phyloP scores from a whole-genome alignment of 2,797 vertebrate species.

The Poeciliopsis turneri region DNA sequence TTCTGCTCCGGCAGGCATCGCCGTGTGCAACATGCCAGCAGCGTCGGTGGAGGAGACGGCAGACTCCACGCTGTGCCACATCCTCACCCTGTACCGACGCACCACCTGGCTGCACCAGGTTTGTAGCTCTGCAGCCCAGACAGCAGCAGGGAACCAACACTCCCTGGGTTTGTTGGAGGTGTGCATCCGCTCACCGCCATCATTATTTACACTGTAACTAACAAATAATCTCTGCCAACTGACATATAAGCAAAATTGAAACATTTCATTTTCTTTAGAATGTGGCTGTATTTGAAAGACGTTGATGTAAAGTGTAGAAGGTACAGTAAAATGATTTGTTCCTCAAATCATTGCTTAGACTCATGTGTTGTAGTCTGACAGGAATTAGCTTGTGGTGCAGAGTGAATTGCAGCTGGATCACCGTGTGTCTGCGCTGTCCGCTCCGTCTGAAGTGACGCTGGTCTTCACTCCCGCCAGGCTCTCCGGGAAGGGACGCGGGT shows the following conservation, averaged over 20 bases:
- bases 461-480: conserved; percentile 80
- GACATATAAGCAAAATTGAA: conserved; percentile 52
- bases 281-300: conserved; percentile 65
- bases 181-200: conserved; percentile 11
- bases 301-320: conserved; percentile 64
- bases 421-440: not conserved
- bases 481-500: conserved; percentile 94
- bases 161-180: conserved; percentile 17
- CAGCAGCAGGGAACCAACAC: conserved; percentile 2
- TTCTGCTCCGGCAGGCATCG: conserved; percentile 85
- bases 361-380: conserved; percentile 17
- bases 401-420: conserved; percentile 18
- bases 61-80: conserved; percentile 96
- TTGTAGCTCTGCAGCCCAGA: conserved; percentile 29
- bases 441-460: not conserved
- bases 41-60: conserved; percentile 97
- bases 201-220: conserved; percentile 14
- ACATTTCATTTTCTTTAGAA: conserved; percentile 64
- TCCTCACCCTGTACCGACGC: conserved; percentile 95
- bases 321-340: conserved; percentile 63
- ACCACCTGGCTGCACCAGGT: conserved; percentile 95
- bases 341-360: conserved; percentile 48
- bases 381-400: conserved; percentile 28
- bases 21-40: conserved; percentile 96
- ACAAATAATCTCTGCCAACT: conserved; percentile 12